These are phyloP conservation scores for Rhagoletis pomonella DNA, from an alignment of 1,140 invertebrate genomes.

Conservation along the genomic window DNA sequence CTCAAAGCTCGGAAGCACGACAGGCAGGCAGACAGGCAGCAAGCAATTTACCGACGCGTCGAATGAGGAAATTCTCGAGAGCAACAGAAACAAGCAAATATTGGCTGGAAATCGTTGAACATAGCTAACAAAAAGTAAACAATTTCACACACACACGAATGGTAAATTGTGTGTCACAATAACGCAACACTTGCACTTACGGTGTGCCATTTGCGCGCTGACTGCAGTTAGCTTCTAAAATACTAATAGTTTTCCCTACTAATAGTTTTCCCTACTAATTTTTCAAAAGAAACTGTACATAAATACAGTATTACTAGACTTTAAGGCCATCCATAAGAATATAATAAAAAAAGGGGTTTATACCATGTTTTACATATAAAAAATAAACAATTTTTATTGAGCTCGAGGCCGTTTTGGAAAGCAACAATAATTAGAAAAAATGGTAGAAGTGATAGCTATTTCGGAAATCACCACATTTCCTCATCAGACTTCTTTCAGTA, in stretches of 20 bases:
- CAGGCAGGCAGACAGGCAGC: background rate
- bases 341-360: too few species aligned
- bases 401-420: too few species aligned
- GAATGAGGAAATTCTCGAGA: conserved; percentile 36
- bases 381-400: too few species aligned
- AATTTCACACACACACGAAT: background rate
- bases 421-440: too few species aligned
- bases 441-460: too few species aligned
- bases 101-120: conserved; percentile 11
- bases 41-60: background rate
- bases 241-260: conserved; percentile 6
- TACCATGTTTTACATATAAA: too few species aligned
- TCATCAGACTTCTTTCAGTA: too few species aligned
- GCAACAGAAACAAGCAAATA: conserved; percentile 31
- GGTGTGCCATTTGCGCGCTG: background rate
- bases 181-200: conserved; percentile 33
- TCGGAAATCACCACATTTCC: too few species aligned
- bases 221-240: background rate
- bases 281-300: conserved; percentile 24
- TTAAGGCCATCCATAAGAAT: too few species aligned
- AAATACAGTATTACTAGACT: background rate
- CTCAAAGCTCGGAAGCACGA: conserved; percentile 31
- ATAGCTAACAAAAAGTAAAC: background rate
- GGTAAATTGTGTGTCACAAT: background rate
- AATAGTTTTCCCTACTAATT: background rate